A percentile compares a stretch with the other conserved stretches of the same genome.
These are phyloP conservation scores for Physocephala rufipes DNA, from an alignment of 2,888 invertebrate genomes.

Conservation along the genomic window DNA sequence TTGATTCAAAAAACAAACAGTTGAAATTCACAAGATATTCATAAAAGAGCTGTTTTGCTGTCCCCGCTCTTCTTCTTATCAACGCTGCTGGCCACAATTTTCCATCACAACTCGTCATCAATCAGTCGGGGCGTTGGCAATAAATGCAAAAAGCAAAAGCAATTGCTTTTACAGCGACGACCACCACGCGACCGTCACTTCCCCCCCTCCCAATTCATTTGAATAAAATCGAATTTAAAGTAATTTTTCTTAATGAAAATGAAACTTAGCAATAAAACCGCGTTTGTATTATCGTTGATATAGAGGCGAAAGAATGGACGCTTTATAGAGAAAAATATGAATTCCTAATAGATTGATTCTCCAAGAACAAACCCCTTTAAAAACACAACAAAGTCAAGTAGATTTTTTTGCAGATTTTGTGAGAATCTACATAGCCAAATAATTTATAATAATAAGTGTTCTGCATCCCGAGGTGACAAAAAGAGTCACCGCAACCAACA, in stretches of 20 bases:
- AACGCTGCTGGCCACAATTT: background rate
- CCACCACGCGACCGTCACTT: slow-evolving; percentile 27
- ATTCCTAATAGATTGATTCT: no score
- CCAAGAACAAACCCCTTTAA: no score
- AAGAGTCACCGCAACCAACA: background rate
- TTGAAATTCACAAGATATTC: slow-evolving; percentile 45
- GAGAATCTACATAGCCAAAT: background rate
- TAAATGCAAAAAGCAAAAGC: background rate
- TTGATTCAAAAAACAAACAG: background rate
- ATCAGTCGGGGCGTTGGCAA: background rate
- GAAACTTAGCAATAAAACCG: background rate
- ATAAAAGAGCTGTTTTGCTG: slow-evolving; percentile 19
- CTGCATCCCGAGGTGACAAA: background rate
- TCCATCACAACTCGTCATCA: background rate
- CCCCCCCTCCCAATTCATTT: slow-evolving; percentile 43
- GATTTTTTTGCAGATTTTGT: no score
- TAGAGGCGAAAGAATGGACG: background rate
- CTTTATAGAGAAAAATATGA: no score
- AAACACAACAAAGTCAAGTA: no score
- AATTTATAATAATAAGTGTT: slow-evolving; percentile 23
- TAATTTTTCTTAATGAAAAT: background rate
- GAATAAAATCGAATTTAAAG: slow-evolving; percentile 48
- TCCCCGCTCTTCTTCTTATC: background rate
- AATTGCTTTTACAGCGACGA: background rate
- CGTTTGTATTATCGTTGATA: slow-evolving; percentile 4